Evolutionary conservation across 1,140 invertebrate species (phyloP), one percentile per base, ranked within the genome.

Genomic region (Prorops nasuta): DNA sequence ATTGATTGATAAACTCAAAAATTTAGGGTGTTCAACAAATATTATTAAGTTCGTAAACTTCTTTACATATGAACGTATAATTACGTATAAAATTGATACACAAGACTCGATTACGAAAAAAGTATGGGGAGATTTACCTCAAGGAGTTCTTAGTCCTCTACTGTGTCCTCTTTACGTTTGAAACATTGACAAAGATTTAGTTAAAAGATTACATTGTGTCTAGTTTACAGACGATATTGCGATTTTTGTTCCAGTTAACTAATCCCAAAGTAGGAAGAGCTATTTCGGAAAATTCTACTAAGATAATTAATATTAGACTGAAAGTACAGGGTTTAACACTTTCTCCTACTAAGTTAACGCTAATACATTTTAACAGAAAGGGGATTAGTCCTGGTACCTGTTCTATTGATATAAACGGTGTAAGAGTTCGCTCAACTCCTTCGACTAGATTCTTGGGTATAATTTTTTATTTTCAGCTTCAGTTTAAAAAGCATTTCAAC

Each of bases 201-300:
- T 32, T 17, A 14, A 14, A 3, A 12, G 12, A 9, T 37, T 40
- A 38, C 10, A 21, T 1, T 35, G 51, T 22, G 4, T 48, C 1
- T 34, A 54, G 24, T 54, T 41, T 19, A 45, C 46, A 15, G 51
- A 54, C 21, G 51, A 54, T 20, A 37, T 54, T 1, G 45, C 15
- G 10, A 39, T 51, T 22, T 19, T n/a, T 22, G 4, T 22, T 14
- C 3, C 4, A 19, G 20, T n/a, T 3, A 18, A 19, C 1, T 3
- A 14, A 22, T 15, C 14, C n/a, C 12, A 1, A 2, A 15, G 7
- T 36, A 18, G 40, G n/a, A 28, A 14, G 15, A 1, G 14, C 15
- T 10, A 15, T 10, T 14, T 3, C 45, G 8, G 18, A 34, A 16
- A 3, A 31, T 8, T 1, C 17, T 20, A 15, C 45, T n/a, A 4